Conservation (phyloP, 2,797 vertebrate genomes). For the Mus minutoides region DNA sequence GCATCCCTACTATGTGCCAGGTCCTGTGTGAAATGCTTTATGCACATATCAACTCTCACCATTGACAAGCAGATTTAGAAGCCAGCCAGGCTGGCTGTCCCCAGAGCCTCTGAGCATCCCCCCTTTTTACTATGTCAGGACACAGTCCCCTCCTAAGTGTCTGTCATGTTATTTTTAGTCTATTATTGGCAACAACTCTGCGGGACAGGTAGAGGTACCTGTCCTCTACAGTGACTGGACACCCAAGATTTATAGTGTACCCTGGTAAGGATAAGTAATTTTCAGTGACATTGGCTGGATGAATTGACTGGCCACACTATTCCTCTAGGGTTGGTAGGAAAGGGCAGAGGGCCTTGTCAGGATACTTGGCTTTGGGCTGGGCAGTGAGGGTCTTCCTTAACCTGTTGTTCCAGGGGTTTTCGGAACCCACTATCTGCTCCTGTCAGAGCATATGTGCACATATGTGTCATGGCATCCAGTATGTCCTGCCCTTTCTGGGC, state of each 20-base stretch:
- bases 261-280: neutral
- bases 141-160: neutral
- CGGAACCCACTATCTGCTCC: neutral
- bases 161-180: neutral
- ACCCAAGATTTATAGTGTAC: neutral
- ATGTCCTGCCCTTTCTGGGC: neutral
- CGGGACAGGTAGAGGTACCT: neutral
- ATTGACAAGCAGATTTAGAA: slow-evolving; percentile 2
- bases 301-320: neutral
- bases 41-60: neutral
- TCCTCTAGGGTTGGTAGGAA: neutral
- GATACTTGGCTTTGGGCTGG: neutral
- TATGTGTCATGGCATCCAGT: neutral
- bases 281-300: neutral
- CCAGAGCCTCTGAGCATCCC: neutral
- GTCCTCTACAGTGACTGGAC: neutral
- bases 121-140: neutral
- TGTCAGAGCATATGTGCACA: neutral
- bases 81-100: neutral
- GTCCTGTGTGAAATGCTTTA: neutral
- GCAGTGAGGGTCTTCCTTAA: neutral
- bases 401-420: neutral
- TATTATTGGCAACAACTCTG: neutral
- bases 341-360: neutral
- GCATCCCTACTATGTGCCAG: neutral